These are phyloP conservation scores for Watersipora subatra DNA, from an alignment of 1,140 invertebrate genomes.

Conservation along the genomic window DNA sequence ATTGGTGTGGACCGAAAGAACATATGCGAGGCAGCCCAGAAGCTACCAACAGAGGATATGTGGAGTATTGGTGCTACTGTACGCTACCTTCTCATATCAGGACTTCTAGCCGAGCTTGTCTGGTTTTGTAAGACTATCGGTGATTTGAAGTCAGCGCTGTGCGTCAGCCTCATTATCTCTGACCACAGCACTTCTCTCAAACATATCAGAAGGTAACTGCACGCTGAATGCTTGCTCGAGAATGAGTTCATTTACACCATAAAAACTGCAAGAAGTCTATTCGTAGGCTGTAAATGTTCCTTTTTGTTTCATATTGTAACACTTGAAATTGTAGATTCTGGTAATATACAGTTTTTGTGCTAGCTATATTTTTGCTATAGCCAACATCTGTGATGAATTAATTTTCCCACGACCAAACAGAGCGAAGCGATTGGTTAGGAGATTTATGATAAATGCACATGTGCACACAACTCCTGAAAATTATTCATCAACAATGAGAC, in stretches of 20 bases:
- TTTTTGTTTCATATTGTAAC: no score
- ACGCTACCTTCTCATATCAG: slow-evolving; percentile 32
- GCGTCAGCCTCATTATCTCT: slow-evolving; percentile 4
- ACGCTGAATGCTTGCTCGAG: slow-evolving; percentile 2
- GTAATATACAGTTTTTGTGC: no score
- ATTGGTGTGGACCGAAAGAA: slow-evolving; percentile 29
- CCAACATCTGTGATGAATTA: no score
- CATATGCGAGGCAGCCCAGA: slow-evolving; percentile 18
- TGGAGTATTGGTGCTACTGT: slow-evolving; percentile 25
- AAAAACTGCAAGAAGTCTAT: no score
- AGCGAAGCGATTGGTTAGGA: no score
- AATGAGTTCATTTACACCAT: background rate
- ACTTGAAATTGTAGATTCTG: no score
- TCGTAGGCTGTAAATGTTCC: no score
- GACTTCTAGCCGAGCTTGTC: slow-evolving; percentile 29
- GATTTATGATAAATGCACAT: no score
- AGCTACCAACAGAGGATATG: slow-evolving; percentile 18
- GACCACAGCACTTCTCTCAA: background rate
- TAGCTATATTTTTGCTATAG: no score
- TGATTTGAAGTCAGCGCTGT: slow-evolving; percentile 35
- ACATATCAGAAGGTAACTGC: background rate
- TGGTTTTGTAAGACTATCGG: slow-evolving; percentile 36
- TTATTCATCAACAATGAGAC: no score
- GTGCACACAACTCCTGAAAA: no score
- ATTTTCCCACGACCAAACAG: no score